Conservation (phyloP, 2,888 invertebrate genomes). For the Parasteatoda lunata region DNA sequence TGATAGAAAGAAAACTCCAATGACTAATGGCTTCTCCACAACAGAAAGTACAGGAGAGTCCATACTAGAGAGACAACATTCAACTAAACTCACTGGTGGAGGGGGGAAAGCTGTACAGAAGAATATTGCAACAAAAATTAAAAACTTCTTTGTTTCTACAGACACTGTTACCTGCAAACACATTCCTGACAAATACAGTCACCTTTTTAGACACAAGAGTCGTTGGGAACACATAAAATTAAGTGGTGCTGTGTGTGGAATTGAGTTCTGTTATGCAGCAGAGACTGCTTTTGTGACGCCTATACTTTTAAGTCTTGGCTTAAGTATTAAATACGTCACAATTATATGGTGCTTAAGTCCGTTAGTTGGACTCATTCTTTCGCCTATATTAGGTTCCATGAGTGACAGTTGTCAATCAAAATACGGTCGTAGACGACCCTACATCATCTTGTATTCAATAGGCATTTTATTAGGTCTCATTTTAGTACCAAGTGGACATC, state of each 20-base stretch:
- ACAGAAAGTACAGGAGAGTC: slow-evolving; percentile 38
- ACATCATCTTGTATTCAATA: slow-evolving; percentile 89
- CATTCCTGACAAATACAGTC: slow-evolving; percentile 32
- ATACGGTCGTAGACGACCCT: slow-evolving; percentile 91
- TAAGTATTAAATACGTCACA: slow-evolving; percentile 94
- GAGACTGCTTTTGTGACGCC: slow-evolving; percentile 98
- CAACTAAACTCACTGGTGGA: slow-evolving; percentile 24
- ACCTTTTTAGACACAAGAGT: slow-evolving; percentile 61
- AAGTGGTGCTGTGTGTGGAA: slow-evolving; percentile 96
- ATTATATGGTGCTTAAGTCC: slow-evolving; percentile 96
- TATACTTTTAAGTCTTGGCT: slow-evolving; percentile 90
- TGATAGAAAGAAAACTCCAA: no score
- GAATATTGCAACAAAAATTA: not conserved
- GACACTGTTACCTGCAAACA: slow-evolving; percentile 16
- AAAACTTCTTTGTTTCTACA: slow-evolving; percentile 32
- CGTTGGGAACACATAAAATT: slow-evolving; percentile 85
- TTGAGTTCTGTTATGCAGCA: slow-evolving; percentile 97
- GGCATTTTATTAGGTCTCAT: slow-evolving; percentile 92
- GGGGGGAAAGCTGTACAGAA: slow-evolving; percentile 39
- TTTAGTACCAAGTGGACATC: slow-evolving; percentile 93
- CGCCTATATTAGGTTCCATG: slow-evolving; percentile 91
- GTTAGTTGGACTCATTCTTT: slow-evolving; percentile 93
- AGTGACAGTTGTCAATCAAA: slow-evolving; percentile 89
- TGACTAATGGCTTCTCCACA: no score
- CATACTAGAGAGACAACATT: slow-evolving; percentile 28